Base-by-base conservation (phyloP, 2,797 vertebrate species). In the Parotocinclus haroldoi region DNA sequence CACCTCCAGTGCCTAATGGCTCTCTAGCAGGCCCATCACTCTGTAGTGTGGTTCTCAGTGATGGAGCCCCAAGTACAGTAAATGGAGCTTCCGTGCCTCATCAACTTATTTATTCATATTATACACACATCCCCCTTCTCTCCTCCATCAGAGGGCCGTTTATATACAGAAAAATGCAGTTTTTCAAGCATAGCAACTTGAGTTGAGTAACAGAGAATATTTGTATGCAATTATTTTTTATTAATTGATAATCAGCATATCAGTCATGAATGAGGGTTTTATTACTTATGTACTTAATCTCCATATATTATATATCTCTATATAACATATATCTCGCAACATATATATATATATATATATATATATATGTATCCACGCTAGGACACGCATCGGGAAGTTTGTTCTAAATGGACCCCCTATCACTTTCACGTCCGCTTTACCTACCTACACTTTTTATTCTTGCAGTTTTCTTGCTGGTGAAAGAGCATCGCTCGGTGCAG, bases 401-500 rank as follows among this genome's bases (percentile, higher is more conserved):
- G 80, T 80, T 85, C 78, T 64, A 71, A 58, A 82, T 81, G 80
- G 83, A 84, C 39, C 71, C 76, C 77, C 77, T 65, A 51, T 64
- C 40, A 19, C 48, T 50, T 37, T n/a, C 13, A 27, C 36, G n/a
- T n/a, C 10, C 40, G 36, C 46, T 11, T 13, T 37, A 10, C 57
- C 63, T 46, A 17, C 40, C 62, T 46, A 49, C 44, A 14, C 82
- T 75, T n/a, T n/a, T n/a, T n/a, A n/a, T n/a, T n/a, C 77, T 79
- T 77, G 79, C 84, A 84, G 84, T 79, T 72, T 82, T 83, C 82
- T 79, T 45, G 65, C 88, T 88, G 87, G 85, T 88, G 88, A 91
- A 90, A 87, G 88, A 88, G 87, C 89, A 89, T 86, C 84, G 81
- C 88, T 86, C 83, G 87, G 88, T 87, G 87, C 85, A 86, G 85